Base-by-base conservation (phyloP, 2,888 invertebrate species). In the Drosophila testacea region DNA sequence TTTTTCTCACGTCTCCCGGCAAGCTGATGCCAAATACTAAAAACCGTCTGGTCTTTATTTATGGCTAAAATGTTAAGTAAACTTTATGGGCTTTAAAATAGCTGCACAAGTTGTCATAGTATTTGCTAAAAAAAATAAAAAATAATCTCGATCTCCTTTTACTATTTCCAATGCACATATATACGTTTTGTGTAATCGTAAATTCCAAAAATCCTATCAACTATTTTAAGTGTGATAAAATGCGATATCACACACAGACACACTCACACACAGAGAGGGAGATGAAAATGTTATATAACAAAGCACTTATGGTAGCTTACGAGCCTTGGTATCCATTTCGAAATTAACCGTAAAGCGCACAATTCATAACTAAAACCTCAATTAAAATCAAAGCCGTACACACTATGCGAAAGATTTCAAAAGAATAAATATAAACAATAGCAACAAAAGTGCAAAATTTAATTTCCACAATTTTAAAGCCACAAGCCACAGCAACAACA, bases 381-480 rank as follows among this genome's bases (percentile, higher is more conserved):
- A 87, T 87, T 84, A 73, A 78, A 84, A 73, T 73, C 46, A 77
- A 77, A 77, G 64, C 68, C 52, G 60, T 50, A 28, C 60, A 22
- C 56, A 39, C 11, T 16, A 16, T 4, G 11, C 16, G 22, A 44
- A 57, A 59, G 54, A 77, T 61, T 54, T 32, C 36, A 9, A 70
- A 59, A 52, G 73, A 70, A 81, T 70, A 52, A 11, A 46, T 38
- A 64, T 50, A 16, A 48, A 60, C 56, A 54, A 47, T 16, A 7
- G 28, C 32, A 59, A 39, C 27, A 62, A 63, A 72, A 41, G 36
- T 57, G 51, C 52, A 65, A 56, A 71, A 70, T 81, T 50, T 54
- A 82, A 73, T 73, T 75, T 69, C 76, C 79, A 73, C 82, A 84
- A 86, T 74, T 88, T 87, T 69, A 83, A 83, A 76, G 88, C 64